Evolutionary conservation across 2,888 invertebrate genomes (phyloP), one percentile per base, ranked within the genome.

Genomic region (Apamea anceps): DNA sequence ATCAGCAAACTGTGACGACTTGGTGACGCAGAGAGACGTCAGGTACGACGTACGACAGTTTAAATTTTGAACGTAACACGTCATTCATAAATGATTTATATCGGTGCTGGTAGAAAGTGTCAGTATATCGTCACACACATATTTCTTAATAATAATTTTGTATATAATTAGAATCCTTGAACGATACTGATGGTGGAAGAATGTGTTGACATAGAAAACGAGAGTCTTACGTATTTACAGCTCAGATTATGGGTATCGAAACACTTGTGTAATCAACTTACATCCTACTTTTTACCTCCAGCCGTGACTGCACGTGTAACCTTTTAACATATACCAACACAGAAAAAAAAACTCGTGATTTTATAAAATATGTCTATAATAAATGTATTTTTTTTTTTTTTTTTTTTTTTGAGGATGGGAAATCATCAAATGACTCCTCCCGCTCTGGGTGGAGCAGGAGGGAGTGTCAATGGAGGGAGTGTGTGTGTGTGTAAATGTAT

Each of bases 11-110:
- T 75, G 28, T 75, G 15, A 25, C 72, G 87, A 77, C 77, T n/a
- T 75, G 12, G 25, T 77, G 87, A 77, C 77, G 84, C 48, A 57
- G 25, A 51, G 15, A 51, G 75, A 77, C 77, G 87, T 77, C 65
- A 75, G 1, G 5, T 13, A 32, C 42, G 32, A 25, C 18, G 15
- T 6, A 68, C 21, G n/a, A 6, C 12, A 70, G 21, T 15, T 28
- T 37, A 1, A 45, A 62, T 5, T 67, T 54, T 7, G 18, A 37
- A 18, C 0, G 32, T 32, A n/a, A n/a, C 45, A 32, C 82, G 67
- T 82, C 76, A 80, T 67, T 60, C 15, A 15, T 57, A 57, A 57
- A 57, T n/a, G 4, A 57, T 57, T 57, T 12, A 25, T 3, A 25
- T 25, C 57, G 3, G 57, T 25, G 62, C 15, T 62, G 62, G 7